Evolutionary conservation across 2,888 invertebrate species (phyloP).

Genomic region (Thecophora atra): DNA sequence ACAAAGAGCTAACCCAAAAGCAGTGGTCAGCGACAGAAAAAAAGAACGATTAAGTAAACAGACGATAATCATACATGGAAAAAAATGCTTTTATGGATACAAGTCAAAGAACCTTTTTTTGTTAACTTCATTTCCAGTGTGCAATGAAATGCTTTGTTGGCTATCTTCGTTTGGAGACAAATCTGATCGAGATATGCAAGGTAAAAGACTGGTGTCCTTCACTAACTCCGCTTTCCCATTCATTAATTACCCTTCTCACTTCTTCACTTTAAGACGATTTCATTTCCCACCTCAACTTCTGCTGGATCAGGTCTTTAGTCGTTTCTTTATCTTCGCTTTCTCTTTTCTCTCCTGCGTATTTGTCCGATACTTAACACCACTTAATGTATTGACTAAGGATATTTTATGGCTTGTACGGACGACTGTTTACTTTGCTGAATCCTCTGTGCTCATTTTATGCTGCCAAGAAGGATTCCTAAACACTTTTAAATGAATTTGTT

Average conservation of each 20-base stretch:
- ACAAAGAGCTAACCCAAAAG: not conserved
- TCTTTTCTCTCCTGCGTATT: not conserved
- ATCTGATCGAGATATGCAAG: not conserved
- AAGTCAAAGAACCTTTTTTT: too few species aligned
- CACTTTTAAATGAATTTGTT: conserved; percentile 24
- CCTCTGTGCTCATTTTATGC: not conserved
- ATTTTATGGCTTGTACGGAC: not conserved
- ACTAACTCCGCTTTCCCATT: not conserved
- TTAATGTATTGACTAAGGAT: conserved; percentile 5
- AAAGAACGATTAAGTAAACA: not conserved
- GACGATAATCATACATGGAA: too few species aligned
- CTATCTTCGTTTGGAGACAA: not conserved
- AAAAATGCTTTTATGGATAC: too few species aligned
- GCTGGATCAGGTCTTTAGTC: not conserved
- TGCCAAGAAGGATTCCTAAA: not conserved
- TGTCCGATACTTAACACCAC: conserved; percentile 7
- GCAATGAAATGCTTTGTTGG: conserved; percentile 25
- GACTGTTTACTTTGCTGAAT: not conserved
- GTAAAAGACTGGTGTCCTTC: too few species aligned
- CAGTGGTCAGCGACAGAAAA: not conserved
- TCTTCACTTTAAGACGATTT: not conserved
- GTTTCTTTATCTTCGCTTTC: not conserved
- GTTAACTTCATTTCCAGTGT: conserved; percentile 10
- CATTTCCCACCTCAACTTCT: not conserved
- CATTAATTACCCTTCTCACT: too few species aligned